These are phyloP conservation scores for Linnaemya vulpina DNA, from an alignment of 2,888 invertebrate species.

Conservation along the genomic window DNA sequence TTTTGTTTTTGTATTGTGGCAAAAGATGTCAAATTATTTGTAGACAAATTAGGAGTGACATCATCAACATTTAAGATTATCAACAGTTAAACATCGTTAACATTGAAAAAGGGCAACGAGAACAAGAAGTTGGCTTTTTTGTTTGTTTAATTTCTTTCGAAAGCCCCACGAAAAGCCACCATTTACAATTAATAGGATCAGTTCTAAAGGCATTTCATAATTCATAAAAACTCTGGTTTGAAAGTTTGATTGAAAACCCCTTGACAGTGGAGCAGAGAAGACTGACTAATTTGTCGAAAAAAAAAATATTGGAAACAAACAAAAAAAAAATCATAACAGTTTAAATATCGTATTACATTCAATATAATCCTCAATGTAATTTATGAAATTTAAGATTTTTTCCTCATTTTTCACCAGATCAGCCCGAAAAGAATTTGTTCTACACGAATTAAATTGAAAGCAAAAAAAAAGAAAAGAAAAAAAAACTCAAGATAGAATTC, in stretches of 20 bases:
- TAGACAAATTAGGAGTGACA: slow-evolving; percentile 77
- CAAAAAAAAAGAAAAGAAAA: neutral
- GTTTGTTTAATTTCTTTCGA: neutral
- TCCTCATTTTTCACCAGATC: slow-evolving; percentile 3
- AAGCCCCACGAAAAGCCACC: neutral
- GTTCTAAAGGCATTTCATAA: slow-evolving; percentile 56
- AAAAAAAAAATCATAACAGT: slow-evolving; percentile 48
- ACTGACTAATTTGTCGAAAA: slow-evolving; percentile 28
- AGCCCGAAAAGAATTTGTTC: slow-evolving; percentile 34
- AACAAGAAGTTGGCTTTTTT: too few species aligned
- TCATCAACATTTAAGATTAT: slow-evolving; percentile 75
- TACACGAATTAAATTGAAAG: slow-evolving; percentile 26
- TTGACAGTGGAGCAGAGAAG: slow-evolving; percentile 20
- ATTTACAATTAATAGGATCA: slow-evolving; percentile 44
- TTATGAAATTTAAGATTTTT: slow-evolving; percentile 67
- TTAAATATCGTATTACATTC: slow-evolving; percentile 69
- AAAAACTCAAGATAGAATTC: neutral
- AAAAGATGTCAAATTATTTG: slow-evolving; percentile 65
- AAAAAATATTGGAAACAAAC: neutral
- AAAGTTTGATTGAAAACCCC: slow-evolving; percentile 56
- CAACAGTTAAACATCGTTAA: slow-evolving; percentile 52
- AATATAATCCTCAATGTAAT: slow-evolving; percentile 64
- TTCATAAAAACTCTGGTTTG: slow-evolving; percentile 41
- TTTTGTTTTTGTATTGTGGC: slow-evolving; percentile 29
- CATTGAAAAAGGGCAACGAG: slow-evolving; percentile 35